Evolutionary conservation across 92 coral and sea anemone species (phyloP), one percentile per base, ranked within the genome.

Genomic region (Actinernus sp.): DNA sequence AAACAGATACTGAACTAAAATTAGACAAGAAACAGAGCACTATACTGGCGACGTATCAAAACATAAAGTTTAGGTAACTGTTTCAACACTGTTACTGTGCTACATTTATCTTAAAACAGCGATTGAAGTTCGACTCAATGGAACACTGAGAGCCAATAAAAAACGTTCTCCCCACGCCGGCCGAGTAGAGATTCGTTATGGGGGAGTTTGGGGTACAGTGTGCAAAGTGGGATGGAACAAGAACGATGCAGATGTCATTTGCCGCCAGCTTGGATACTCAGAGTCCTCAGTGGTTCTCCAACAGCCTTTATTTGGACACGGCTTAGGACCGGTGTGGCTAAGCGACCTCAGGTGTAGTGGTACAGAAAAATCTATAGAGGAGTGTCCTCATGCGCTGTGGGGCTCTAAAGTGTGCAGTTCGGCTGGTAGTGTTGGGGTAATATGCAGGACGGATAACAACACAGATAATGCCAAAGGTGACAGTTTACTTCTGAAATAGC

Each of bases 171-270:
- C 24, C 22, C 28, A 34, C 66, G n/a, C 30, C 30, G 61, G 61
- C 23, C 16, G 40, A 5, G 61, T 55, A 7, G 61, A 55, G 61
- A 55, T 55, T 7, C 23, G 34, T 17, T 55, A 14, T 16, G 61
- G 61, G 34, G 61, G 40, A 12, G 21, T 55, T 8, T 55, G 61
- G 61, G 61, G 61, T 16, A 28, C 61, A 27, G 34, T 55, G 19
- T 19, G 23, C 21, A 43, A 55, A 10, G 25, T 12, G 22, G n/a
- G 41, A 0, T 55, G 61, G 61, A 43, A 55, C 25, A 28, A 30
- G 38, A 19, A 14, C 10, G 61, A 55, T 26, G 61, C 61, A 6
- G 34, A 55, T 17, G 61, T 55, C 2, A 43, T 31, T 13, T 55
- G 61, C 23, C 61, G 61, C 22, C 61, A 55, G 18, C 34, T 55